Conservation (phyloP, 2,888 invertebrate species). For the Drosophila mercatorum region DNA sequence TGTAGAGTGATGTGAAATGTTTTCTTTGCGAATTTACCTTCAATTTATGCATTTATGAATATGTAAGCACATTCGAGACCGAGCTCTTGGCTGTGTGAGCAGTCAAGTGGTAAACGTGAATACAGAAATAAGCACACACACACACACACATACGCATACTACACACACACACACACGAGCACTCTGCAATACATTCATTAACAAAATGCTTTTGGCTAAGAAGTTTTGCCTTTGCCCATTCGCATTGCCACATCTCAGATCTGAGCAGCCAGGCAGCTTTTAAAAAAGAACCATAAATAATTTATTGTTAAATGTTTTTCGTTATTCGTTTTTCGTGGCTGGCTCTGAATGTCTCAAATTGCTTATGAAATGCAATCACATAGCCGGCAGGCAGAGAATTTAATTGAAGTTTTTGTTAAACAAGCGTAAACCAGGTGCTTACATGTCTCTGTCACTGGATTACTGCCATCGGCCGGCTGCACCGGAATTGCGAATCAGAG, state of each 20-base stretch:
- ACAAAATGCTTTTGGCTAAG: conserved; percentile 73
- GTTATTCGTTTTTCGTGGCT: neutral
- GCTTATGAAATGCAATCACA: conserved; percentile 24
- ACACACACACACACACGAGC: conserved; percentile 23
- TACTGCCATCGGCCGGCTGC: conserved; percentile 4
- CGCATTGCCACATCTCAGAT: conserved; percentile 32
- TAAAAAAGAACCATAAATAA: conserved; percentile 45
- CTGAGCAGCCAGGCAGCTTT: conserved; percentile 40
- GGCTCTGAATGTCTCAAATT: conserved; percentile 21
- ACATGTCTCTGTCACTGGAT: conserved; percentile 38
- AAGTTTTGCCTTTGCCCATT: conserved; percentile 59
- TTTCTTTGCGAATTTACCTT: conserved; percentile 79
- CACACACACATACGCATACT: conserved; percentile 14
- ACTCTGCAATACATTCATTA: conserved; percentile 68
- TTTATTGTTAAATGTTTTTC: conserved; percentile 47
- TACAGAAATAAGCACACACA: conserved; percentile 37
- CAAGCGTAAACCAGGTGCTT: conserved; percentile 34
- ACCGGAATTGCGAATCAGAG: conserved; percentile 58
- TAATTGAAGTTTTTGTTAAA: conserved; percentile 42
- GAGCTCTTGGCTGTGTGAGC: conserved; percentile 57
- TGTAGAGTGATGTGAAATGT: conserved; percentile 77
- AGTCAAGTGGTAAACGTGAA: conserved; percentile 68
- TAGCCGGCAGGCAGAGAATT: conserved; percentile 26
- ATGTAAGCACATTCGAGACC: conserved; percentile 69
- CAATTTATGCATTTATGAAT: conserved; percentile 80